Percentiles rank a stretch among this genome's conserved stretches.
Conservation (phyloP, 2,888 invertebrate species). For the Athalia cordata region DNA sequence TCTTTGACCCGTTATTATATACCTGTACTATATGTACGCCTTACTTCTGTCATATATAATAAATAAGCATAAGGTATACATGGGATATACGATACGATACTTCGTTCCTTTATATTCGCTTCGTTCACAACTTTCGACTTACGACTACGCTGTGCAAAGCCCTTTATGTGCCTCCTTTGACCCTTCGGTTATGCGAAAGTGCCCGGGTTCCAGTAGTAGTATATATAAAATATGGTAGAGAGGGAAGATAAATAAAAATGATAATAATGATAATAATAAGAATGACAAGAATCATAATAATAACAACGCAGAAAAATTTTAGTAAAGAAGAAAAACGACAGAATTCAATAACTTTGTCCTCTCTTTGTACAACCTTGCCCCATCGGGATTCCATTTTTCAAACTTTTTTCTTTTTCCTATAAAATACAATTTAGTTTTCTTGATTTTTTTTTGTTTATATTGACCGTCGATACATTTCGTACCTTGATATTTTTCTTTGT, state of each 20-base stretch:
- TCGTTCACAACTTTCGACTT: neutral
- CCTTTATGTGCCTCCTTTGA: slow-evolving; percentile 22
- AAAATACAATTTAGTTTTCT: neutral
- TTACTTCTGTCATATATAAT: slow-evolving; percentile 2
- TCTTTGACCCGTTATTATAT: too few species aligned
- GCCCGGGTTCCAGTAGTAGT: neutral
- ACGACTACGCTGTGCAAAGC: neutral
- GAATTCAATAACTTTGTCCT: slow-evolving; percentile 23
- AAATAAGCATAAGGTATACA: neutral
- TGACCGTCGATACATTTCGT: neutral
- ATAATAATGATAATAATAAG: neutral
- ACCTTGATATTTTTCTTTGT: too few species aligned
- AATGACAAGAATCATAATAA: neutral
- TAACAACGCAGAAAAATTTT: too few species aligned
- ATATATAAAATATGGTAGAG: neutral
- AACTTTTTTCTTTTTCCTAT: slow-evolving; percentile 1
- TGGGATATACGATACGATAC: neutral
- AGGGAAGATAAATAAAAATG: neutral
- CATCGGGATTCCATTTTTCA: slow-evolving; percentile 7
- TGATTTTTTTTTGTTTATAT: neutral
- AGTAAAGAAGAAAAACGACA: neutral
- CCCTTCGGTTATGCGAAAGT: slow-evolving; percentile 18
- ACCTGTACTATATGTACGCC: too few species aligned
- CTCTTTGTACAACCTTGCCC: neutral
- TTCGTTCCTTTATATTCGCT: neutral